Base-by-base conservation (phyloP, 2,113 vertebrate species). In the Marcusenius ussheri region DNA sequence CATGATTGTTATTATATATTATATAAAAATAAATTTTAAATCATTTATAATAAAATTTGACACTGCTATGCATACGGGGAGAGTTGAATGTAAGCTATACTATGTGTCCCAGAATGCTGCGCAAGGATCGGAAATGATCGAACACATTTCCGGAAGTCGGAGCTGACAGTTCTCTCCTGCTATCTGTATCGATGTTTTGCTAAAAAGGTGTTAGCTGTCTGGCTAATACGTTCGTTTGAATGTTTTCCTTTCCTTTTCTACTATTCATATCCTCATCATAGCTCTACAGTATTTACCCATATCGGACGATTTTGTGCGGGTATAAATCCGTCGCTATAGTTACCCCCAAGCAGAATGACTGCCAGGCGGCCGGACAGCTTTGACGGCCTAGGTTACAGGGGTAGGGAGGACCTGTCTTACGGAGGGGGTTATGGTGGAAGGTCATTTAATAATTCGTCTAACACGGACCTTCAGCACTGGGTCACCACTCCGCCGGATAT, bases 401-500 rank as follows among this genome's bases (percentile, higher is more conserved):
- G 96, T 80, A 96, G 96, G 10, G 97, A 97, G 10, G 97, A 97
- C 19, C 93, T 93, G 27, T 93, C 96, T 24, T 94, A 93, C 13
- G 95, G 93, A 5, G 92, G 93, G 39, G 91, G 94, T 6, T 96
- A 95, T 90, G 91, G 94, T 0, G 94, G 94, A 77, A 94, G 97
- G 92, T 95, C 96, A 90, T 96, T 96, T 77, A 94, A 95, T 92
- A 92, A 93, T 91, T 93, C 96, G 7, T 93, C 94, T 24, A 92
- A 95, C 83, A 95, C 96, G 53, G 95, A 97, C 87, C 93, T 96
- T 89, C 93, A 95, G 62, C 96, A 97, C 88, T 98, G 98, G 97
- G 97, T 99, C 91, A 98, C 97, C 21, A 97, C 94, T 24, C 98
- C 98, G 17, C 98, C 98, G 0, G 98, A 99, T 93, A 99, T 99